These are phyloP conservation scores for Therioaphis trifolii DNA, from an alignment of 2,888 invertebrate genomes.

Conservation along the genomic window DNA sequence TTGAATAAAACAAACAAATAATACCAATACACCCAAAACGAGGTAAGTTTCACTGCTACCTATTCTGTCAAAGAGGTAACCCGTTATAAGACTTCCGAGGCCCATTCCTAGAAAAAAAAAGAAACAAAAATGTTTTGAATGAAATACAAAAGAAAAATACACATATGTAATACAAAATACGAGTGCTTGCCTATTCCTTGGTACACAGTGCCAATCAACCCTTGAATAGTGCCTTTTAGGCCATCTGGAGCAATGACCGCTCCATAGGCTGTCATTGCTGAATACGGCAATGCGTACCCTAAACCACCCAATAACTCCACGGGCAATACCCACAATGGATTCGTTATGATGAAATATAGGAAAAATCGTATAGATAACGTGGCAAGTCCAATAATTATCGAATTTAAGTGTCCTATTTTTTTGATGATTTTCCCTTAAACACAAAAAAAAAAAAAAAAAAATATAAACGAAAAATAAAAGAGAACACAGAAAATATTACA, in stretches of 20 bases:
- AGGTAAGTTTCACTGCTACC: neutral
- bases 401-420: constrained; percentile 82
- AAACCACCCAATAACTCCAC: constrained; percentile 89
- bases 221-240: constrained; percentile 88
- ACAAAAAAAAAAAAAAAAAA: neutral
- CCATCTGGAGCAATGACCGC: constrained; percentile 85
- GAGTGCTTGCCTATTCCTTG: constrained; percentile 85
- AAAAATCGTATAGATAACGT: constrained; percentile 84
- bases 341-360: constrained; percentile 80
- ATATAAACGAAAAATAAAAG: too few species aligned
- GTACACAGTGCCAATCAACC: constrained; percentile 86
- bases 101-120: too few species aligned
- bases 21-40: neutral
- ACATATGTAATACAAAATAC: too few species aligned
- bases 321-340: constrained; percentile 87
- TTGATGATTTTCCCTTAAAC: constrained; percentile 76
- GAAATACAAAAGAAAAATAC: too few species aligned
- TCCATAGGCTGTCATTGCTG: constrained; percentile 89
- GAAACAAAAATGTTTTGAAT: neutral
- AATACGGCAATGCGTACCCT: constrained; percentile 88
- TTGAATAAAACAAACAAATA: neutral
- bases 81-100: constrained; percentile 4
- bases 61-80: neutral
- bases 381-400: constrained; percentile 84
- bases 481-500: neutral